A percentile compares a stretch with the other conserved stretches of the same genome.
phyloP scores from a whole-genome alignment of 2,888 invertebrate species.

The Lithosia quadra region DNA sequence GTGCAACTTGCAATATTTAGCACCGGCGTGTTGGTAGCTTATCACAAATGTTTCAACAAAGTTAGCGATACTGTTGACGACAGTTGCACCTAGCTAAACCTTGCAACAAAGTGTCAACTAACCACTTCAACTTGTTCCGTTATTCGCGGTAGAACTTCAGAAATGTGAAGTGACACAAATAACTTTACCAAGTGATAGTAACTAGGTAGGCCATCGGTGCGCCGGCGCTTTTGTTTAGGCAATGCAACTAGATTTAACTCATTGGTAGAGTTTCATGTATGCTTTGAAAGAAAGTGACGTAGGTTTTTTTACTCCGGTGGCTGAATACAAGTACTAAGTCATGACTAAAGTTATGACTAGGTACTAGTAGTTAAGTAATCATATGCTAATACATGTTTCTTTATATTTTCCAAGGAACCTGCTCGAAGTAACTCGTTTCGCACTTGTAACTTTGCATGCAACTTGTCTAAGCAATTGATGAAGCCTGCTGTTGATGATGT shows the following conservation, averaged over 20 bases:
- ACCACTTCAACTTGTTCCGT: conserved; percentile 69
- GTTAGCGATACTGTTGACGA: conserved; percentile 58
- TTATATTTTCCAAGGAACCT: too few relatives aligned
- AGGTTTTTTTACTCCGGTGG: not conserved
- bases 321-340: too few relatives aligned
- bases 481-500: too few relatives aligned
- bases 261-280: not conserved
- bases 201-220: conserved; percentile 48
- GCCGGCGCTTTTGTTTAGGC: conserved; percentile 40
- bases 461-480: too few relatives aligned
- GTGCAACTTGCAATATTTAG: conserved; percentile 48
- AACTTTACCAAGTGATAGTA: conserved; percentile 68
- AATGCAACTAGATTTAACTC: conserved; percentile 22
- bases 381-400: too few relatives aligned
- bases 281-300: not conserved
- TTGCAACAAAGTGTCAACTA: conserved; percentile 77
- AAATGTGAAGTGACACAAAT: conserved; percentile 70
- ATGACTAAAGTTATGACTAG: too few relatives aligned
- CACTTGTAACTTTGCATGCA: too few relatives aligned
- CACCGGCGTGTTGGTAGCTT: conserved; percentile 52
- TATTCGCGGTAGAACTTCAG: conserved; percentile 58
- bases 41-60: conserved; percentile 61
- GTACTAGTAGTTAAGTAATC: too few relatives aligned
- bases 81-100: conserved; percentile 73
- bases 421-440: too few relatives aligned